Evolutionary conservation across 2,113 vertebrate genomes (phyloP).

Genomic region (Emydocephalus ijimae): DNA sequence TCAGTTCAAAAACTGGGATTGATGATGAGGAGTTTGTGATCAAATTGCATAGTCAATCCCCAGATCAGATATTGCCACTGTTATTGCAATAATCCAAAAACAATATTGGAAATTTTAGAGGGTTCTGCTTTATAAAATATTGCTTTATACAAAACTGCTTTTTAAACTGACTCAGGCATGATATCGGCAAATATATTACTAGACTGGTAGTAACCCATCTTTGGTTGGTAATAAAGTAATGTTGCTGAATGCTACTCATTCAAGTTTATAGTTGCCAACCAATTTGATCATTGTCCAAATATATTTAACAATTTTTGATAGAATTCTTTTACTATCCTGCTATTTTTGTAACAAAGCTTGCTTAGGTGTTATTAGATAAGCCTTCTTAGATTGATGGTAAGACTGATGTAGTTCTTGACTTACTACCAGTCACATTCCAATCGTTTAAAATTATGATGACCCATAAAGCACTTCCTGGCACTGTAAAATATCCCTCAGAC

Average conservation of each 20-base stretch:
- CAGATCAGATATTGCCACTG: not conserved
- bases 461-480: not conserved
- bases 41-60: not conserved
- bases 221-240: not conserved
- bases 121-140: not conserved
- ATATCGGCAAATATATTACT: not conserved
- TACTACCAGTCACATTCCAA: not conserved
- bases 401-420: not conserved
- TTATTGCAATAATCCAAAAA: not conserved
- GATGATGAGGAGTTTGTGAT: not conserved
- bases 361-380: not conserved
- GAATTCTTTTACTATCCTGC: not conserved
- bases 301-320: not conserved
- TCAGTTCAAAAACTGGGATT: not conserved
- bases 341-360: not conserved
- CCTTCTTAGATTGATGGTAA: not conserved
- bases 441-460: not conserved
- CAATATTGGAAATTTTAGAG: not conserved
- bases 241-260: not conserved
- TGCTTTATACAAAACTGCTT: not conserved
- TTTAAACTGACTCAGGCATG: not conserved
- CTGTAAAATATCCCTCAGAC: not conserved
- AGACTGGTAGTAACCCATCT: not conserved
- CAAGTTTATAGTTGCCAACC: not conserved
- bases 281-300: not conserved